Percentiles rank a stretch among this genome's conserved stretches.
These are phyloP conservation scores for Parnassius apollo DNA, from an alignment of 2,888 invertebrate genomes.

Conservation along the genomic window DNA sequence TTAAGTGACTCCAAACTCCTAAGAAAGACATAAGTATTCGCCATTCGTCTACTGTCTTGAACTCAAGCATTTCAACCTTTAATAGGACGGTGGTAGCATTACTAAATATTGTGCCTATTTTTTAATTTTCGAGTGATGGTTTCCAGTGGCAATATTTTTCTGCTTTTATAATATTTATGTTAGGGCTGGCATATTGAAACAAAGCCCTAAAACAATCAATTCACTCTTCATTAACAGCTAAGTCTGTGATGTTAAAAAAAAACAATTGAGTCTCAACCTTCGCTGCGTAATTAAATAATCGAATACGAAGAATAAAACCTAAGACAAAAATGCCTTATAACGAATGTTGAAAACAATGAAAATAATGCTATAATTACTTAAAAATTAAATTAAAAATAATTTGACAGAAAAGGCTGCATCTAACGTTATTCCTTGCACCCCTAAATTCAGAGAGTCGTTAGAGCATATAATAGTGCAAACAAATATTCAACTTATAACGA, in stretches of 20 bases:
- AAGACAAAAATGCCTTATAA: conserved; percentile 27
- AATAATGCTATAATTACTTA: conserved; percentile 12
- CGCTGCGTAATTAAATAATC: conserved; percentile 46
- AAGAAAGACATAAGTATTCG: too few species aligned
- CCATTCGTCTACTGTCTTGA: too few species aligned
- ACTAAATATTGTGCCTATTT: too few species aligned
- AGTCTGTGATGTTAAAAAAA: conserved; percentile 29
- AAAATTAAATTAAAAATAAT: conserved; percentile 21
- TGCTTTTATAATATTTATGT: conserved; percentile 19
- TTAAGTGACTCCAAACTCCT: too few species aligned
- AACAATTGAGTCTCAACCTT: conserved; percentile 38
- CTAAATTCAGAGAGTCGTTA: background rate
- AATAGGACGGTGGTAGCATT: too few species aligned
- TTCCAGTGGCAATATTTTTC: background rate
- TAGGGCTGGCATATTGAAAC: conserved; percentile 18
- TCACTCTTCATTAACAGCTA: conserved; percentile 17
- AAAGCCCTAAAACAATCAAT: conserved; percentile 20
- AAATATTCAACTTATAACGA: conserved; percentile 8
- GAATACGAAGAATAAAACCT: conserved; percentile 46
- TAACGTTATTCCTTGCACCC: conserved; percentile 7
- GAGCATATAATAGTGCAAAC: background rate
- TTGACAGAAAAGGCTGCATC: conserved; percentile 3
- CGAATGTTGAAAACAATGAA: conserved; percentile 8
- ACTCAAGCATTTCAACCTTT: too few species aligned
- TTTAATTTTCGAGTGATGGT: too few species aligned